Evolutionary conservation across 1,140 invertebrate species (phyloP), one percentile per base, ranked within the genome.

Genomic region (Drosophila ogumai): DNA sequence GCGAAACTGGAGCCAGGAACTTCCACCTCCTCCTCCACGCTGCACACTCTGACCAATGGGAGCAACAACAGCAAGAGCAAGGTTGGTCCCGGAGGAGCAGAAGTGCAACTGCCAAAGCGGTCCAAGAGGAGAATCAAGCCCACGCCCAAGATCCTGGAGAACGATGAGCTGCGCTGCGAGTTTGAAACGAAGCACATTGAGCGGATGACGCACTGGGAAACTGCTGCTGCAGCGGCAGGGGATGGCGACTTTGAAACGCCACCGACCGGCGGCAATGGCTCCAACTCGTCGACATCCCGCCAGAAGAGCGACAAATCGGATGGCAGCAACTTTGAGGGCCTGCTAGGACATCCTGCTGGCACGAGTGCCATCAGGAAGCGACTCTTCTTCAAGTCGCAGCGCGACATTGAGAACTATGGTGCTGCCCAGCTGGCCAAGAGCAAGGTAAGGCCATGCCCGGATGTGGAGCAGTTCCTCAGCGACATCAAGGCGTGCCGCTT

Each of bases 171-270:
- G 57, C 92, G 94, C 58, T 93, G 94, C 44, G 94, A 94, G 44
- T 91, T 94, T 17, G 94, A 94, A 66, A 93, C 93, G 19, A 94
- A 94, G 79, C 94, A 94, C 69, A 94, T 94, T 75, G 93, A 93
- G 9, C 91, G 94, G 2, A 77, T 92, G 57, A 91, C 91, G 15
- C 88, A 86, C 28, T 90, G 86, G 87, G 91, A 91, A 17, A 75
- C 67, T 1, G 76, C 81, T 0, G 71, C 52, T 2, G 81, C 65
- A 0, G 57, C 41, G 0, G 63, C 25, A 2, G 34, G 10, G 9
- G 58, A 75, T 12, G 44, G 50, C 1, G 68, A 73, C 0, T 77
- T 79, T 3, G 81, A 90, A 57, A 90, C 76, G 5, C 58, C 77
- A 5, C 43, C 57, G 22, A 57, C 71, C 6, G 50, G 64, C 9